Percentiles rank a stretch among this genome's conserved stretches.
phyloP scores from a whole-genome alignment of 1,140 invertebrate genomes.

The Chionoecetes opilio region DNA sequence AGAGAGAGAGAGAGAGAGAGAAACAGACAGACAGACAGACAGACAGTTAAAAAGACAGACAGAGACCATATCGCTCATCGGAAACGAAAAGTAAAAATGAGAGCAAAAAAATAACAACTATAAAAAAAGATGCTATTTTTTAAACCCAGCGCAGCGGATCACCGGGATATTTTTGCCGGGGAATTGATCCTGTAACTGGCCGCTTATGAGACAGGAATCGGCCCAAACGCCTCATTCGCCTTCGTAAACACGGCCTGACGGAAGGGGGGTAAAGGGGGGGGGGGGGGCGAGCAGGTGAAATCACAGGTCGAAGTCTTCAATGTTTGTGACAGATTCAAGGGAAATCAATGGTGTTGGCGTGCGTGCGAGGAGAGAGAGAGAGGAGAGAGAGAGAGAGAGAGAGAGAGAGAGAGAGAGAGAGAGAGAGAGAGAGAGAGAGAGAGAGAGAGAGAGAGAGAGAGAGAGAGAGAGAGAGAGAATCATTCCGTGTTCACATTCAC shows the following conservation, averaged over 20 bases:
- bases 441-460: conserved; percentile 14
- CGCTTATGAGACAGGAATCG: neutral
- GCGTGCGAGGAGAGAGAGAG: neutral
- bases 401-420: neutral
- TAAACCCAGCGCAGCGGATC: neutral
- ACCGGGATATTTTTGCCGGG: neutral
- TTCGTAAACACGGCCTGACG: neutral
- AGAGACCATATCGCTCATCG: too few species aligned
- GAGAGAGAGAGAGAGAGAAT: neutral
- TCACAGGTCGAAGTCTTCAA: neutral
- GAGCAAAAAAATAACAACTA: too few species aligned
- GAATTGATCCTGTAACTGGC: neutral
- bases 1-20: too few species aligned
- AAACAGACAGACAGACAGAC: too few species aligned
- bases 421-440: conserved; percentile 27
- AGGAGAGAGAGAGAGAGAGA: neutral
- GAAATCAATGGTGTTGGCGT: conserved; percentile 16
- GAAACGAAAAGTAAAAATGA: too few species aligned
- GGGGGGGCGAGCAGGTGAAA: neutral
- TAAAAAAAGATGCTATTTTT: too few species aligned
- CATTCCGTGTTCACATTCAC: too few species aligned
- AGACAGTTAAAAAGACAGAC: too few species aligned
- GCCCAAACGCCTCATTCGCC: neutral
- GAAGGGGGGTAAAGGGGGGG: neutral
- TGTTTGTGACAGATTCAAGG: conserved; percentile 7